These are phyloP conservation scores for Caenorhabditis briggsae DNA, from an alignment of 1,140 invertebrate species.

Conservation along the genomic window DNA sequence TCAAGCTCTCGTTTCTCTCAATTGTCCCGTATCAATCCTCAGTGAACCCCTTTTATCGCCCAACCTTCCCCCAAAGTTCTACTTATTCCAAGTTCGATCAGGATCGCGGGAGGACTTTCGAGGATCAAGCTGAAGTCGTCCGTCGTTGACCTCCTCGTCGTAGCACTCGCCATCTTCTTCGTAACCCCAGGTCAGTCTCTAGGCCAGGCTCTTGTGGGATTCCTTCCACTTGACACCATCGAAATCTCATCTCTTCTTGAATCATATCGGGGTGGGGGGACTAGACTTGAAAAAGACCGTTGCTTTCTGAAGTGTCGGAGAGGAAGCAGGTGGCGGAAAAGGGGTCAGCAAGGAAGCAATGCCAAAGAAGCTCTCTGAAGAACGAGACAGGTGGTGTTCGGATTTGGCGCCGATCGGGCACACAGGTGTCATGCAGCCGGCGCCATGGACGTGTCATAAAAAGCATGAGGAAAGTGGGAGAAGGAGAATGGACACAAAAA, in stretches of 20 bases:
- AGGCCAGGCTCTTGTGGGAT: neutral
- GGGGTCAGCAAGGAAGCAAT: neutral
- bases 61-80: neutral
- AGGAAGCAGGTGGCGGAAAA: neutral
- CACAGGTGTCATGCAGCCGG: conserved; percentile 54
- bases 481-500: too few species aligned
- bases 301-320: conserved; percentile 1
- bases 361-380: too few species aligned
- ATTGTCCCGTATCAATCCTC: neutral
- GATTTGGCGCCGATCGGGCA: neutral
- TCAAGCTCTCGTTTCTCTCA: conserved; percentile 17
- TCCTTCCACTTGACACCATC: conserved; percentile 24
- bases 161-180: neutral
- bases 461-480: neutral
- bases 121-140: conserved; percentile 7
- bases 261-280: too few species aligned
- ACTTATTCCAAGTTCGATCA: neutral
- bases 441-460: conserved; percentile 42
- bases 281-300: conserved; percentile 5
- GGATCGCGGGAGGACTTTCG: neutral
- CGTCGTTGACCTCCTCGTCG: neutral
- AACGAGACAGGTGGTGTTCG: conserved; percentile 31
- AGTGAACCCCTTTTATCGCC: neutral
- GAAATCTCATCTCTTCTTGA: neutral
- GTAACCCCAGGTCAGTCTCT: neutral